Evolutionary conservation across 2,797 vertebrate genomes (phyloP).

Genomic region (Spondyliosoma cantharus): DNA sequence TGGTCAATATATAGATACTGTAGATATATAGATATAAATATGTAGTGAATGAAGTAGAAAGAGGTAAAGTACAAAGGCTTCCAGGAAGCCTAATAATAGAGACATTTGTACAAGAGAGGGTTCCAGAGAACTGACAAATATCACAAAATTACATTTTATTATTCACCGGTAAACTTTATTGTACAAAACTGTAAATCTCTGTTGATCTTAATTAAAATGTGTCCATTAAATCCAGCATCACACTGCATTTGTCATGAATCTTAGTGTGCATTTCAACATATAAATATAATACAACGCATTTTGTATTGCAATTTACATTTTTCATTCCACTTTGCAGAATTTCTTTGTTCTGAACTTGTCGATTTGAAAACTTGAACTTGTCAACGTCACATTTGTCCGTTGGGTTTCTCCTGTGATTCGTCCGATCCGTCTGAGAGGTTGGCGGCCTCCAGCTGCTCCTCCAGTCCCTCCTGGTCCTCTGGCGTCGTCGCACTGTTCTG

Average conservation of each 20-base stretch:
- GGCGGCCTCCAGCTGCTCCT: slow-evolving; percentile 61
- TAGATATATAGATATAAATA: too few relatives aligned
- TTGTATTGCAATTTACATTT: background rate
- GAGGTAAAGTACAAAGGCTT: background rate
- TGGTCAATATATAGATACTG: too few relatives aligned
- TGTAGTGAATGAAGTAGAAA: background rate
- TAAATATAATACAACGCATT: slow-evolving; percentile 58
- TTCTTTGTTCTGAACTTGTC: slow-evolving; percentile 8
- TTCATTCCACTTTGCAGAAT: background rate
- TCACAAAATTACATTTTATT: slow-evolving; percentile 10
- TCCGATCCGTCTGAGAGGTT: slow-evolving; percentile 61
- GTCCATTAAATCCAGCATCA: slow-evolving; percentile 19
- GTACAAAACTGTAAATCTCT: slow-evolving; percentile 62
- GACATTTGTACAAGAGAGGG: background rate
- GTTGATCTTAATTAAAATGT: slow-evolving; percentile 31
- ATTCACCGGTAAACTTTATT: slow-evolving; percentile 63
- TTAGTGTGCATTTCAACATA: slow-evolving; percentile 47
- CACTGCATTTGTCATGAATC: slow-evolving; percentile 8
- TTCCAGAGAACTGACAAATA: background rate
- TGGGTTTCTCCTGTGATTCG: slow-evolving; percentile 45
- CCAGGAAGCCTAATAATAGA: too few relatives aligned
- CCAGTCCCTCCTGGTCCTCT: slow-evolving; percentile 49
- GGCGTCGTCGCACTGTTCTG: slow-evolving; percentile 41
- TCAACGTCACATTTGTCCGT: slow-evolving; percentile 64
- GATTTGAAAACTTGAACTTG: background rate